These are phyloP conservation scores for Metallyticus violacea DNA, from an alignment of 2,888 invertebrate genomes.

Conservation along the genomic window DNA sequence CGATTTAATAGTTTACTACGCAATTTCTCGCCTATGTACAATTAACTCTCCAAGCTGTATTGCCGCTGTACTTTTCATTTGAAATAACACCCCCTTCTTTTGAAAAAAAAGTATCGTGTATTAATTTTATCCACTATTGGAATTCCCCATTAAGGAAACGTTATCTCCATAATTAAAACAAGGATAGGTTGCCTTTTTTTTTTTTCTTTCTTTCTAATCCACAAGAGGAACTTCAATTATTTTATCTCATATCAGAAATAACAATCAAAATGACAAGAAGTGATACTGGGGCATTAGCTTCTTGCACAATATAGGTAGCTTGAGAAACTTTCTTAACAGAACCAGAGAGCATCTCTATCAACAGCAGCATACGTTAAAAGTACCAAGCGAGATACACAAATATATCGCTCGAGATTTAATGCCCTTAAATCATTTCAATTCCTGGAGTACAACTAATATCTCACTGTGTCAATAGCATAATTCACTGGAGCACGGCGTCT, in stretches of 20 bases:
- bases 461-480: neutral
- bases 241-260: neutral
- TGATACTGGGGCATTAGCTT: neutral
- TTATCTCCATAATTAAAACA: neutral
- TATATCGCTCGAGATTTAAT: neutral
- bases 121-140: neutral
- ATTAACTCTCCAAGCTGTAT: neutral
- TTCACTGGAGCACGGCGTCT: neutral
- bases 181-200: neutral
- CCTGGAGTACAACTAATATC: neutral
- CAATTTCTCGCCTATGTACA: neutral
- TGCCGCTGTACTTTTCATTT: neutral
- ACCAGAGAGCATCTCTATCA: neutral
- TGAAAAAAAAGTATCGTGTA: neutral
- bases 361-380: neutral
- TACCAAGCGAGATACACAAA: neutral
- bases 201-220: neutral
- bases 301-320: neutral
- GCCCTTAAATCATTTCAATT: neutral
- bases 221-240: neutral
- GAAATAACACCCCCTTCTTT: neutral
- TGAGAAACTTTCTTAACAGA: neutral
- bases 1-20: neutral
- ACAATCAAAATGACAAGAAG: neutral
- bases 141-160: neutral